Evolutionary conservation across 1,140 invertebrate genomes (phyloP).

Genomic region (Drosophila paulistorum): DNA sequence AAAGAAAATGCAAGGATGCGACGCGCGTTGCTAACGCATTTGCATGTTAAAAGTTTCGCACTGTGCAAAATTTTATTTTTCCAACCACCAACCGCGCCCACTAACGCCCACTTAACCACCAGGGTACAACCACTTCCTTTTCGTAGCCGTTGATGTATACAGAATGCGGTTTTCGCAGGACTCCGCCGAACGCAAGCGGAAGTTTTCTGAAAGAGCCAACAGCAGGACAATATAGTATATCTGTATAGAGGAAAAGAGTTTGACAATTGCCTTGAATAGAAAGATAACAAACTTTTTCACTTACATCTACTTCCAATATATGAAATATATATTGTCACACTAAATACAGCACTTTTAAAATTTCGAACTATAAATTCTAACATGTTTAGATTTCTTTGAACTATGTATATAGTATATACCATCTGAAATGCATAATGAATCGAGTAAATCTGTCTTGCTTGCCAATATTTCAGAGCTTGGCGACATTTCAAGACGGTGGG

Average conservation of each 20-base stretch:
- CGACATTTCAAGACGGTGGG: no score
- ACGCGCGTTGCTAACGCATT: slow-evolving; percentile 56
- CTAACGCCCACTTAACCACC: neutral
- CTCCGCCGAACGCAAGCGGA: slow-evolving; percentile 51
- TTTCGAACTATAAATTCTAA: no score
- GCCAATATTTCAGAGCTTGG: no score
- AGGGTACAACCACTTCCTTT: slow-evolving; percentile 8
- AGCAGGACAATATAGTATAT: slow-evolving; percentile 6
- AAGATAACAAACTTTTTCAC: neutral
- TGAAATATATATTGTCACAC: no score
- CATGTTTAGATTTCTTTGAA: no score
- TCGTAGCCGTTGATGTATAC: slow-evolving; percentile 48
- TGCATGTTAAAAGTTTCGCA: slow-evolving; percentile 80
- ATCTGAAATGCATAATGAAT: no score
- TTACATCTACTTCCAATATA: neutral
- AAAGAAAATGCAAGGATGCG: slow-evolving; percentile 12
- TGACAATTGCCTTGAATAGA: neutral
- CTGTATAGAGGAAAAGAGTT: neutral
- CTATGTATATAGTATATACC: no score
- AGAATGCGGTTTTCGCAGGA: slow-evolving; percentile 52
- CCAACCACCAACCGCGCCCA: neutral
- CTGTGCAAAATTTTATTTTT: slow-evolving; percentile 62
- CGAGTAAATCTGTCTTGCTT: no score
- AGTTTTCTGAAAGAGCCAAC: slow-evolving; percentile 67
- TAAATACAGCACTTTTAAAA: no score